Evolutionary conservation across 2,888 invertebrate species (phyloP), one percentile per base, ranked within the genome.

Genomic region (Scaptomyza polygonia): DNA sequence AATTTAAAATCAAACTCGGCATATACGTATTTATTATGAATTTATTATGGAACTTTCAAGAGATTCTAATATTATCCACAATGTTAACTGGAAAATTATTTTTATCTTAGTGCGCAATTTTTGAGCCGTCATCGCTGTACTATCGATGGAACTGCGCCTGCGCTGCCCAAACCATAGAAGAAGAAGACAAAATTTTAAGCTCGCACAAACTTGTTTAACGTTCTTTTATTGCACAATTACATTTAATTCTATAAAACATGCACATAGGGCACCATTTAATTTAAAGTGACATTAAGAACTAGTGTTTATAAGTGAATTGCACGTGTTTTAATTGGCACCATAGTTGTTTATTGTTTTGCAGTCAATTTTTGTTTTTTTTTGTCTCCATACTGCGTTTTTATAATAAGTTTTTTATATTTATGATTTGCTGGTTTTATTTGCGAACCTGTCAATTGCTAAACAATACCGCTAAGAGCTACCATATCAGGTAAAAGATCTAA

Each of bases 131-230:
- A 4, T 34, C 34, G 32, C 27, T 18, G 16, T 57, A n/a, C 39
- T 57, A 66, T 66, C 72, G 72, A 11, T 39, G 1, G 1, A 9
- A 66, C 9, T 55, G 71, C 76, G 73, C 66, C 25, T 66, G 76
- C 73, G 72, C 57, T 39, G 42, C 45, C 11, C 3, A 39, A 47
- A 29, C 30, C 12, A 40, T 48, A 44, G 9, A 12, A 55, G 76
- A 66, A 66, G 66, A 29, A 66, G 48, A 66, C 45, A 12, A 42
- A 54, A 51, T 51, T 53, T 76, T 29, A 42, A 66, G 76, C 73
- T 56, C 72, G 67, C 73, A 74, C 62, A 58, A 71, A 67, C 65
- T 80, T 83, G 74, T 83, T 81, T 83, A 81, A 81, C 83, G 83
- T 86, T 81, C 70, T 76, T 62, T 73, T 76, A 73, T 71, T 76